These are phyloP conservation scores for Dryocosmus kuriphilus DNA, from an alignment of 2,888 invertebrate genomes.

Conservation along the genomic window DNA sequence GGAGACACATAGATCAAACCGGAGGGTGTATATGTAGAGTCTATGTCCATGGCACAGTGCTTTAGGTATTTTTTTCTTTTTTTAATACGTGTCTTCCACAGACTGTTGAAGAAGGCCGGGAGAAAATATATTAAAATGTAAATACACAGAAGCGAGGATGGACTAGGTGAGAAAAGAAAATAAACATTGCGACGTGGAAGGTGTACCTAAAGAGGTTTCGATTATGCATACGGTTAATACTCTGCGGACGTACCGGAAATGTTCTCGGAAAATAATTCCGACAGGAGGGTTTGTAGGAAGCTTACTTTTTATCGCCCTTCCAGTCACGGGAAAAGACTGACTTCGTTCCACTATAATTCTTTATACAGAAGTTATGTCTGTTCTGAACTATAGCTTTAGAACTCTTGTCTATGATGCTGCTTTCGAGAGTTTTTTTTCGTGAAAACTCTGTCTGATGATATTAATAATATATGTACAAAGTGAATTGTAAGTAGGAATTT, in stretches of 20 bases:
- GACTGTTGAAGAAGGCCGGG: conserved; percentile 24
- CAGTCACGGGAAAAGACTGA: background rate
- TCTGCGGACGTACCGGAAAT: conserved; percentile 24
- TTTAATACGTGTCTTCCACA: conserved; percentile 30
- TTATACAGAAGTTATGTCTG: background rate
- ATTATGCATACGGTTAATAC: conserved; percentile 37
- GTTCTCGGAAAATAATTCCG: conserved; percentile 30
- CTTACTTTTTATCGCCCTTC: conserved; percentile 21
- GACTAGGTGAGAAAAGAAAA: conserved; percentile 34
- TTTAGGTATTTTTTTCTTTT: background rate
- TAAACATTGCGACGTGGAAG: conserved; percentile 37
- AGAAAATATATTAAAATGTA: conserved; percentile 41
- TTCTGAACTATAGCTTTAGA: background rate
- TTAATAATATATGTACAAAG: too few relatives aligned
- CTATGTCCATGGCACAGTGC: conserved; percentile 15
- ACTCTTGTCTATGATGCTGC: background rate
- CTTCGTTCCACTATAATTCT: background rate
- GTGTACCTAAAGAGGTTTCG: conserved; percentile 37
- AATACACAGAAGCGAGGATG: conserved; percentile 13
- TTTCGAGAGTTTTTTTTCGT: too few relatives aligned
- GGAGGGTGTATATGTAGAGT: background rate
- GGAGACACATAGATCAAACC: conserved; percentile 1
- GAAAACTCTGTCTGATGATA: too few relatives aligned
- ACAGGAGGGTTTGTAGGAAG: conserved; percentile 4
- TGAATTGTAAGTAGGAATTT: too few relatives aligned